phyloP scores from a whole-genome alignment of 2,888 invertebrate genomes.

The Acanthosoma haemorrhoidale region DNA sequence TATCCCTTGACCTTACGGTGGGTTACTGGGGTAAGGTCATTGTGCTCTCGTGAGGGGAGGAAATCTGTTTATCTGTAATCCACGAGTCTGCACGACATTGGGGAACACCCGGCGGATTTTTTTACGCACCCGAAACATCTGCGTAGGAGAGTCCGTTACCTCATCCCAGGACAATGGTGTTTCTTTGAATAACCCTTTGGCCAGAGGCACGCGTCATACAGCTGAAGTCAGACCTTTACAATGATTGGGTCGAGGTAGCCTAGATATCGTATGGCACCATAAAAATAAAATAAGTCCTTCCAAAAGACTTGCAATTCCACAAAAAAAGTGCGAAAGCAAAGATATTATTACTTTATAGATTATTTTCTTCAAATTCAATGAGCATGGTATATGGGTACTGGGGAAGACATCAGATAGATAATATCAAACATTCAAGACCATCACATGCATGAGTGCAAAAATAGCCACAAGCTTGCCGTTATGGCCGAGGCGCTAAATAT shows the following conservation, averaged over 20 bases:
- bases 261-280: background rate
- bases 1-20: background rate
- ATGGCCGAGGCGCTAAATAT: no score
- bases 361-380: no score
- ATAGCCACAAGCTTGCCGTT: no score
- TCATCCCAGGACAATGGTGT: background rate
- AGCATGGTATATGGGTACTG: no score
- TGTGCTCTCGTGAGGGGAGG: background rate
- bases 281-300: no score
- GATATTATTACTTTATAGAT: no score
- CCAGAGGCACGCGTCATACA: background rate
- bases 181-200: background rate
- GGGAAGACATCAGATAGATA: no score
- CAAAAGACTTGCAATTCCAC: no score
- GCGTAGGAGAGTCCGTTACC: slow-evolving; percentile 9
- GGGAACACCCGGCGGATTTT: slow-evolving; percentile 6
- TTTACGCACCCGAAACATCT: slow-evolving; percentile 10
- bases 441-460: no score
- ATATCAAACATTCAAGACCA: no score
- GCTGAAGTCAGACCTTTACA: background rate
- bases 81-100: background rate
- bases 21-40: background rate
- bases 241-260: background rate
- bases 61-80: slow-evolving; percentile 25
- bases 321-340: no score